These are phyloP conservation scores for Aphidoletes aphidimyza DNA, from an alignment of 2,888 invertebrate genomes.

Conservation along the genomic window DNA sequence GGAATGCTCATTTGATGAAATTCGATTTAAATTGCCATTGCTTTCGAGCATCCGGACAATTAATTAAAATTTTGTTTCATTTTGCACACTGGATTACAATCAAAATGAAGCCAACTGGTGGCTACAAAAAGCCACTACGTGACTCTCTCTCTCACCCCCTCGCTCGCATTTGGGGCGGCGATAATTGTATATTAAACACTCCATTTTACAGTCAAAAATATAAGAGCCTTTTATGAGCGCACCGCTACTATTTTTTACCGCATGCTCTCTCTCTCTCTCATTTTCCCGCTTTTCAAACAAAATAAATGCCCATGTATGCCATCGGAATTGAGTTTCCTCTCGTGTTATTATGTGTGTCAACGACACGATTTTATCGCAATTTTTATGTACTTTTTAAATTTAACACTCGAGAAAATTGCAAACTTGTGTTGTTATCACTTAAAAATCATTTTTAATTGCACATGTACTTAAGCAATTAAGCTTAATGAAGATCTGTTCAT, in stretches of 20 bases:
- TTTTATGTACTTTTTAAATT: conserved; percentile 26
- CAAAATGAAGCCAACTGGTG: no score
- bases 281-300: background rate
- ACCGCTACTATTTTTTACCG: background rate
- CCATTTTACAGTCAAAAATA: background rate
- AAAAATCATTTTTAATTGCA: conserved; percentile 22
- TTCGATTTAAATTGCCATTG: conserved; percentile 17
- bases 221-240: background rate
- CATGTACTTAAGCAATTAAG: conserved; percentile 37
- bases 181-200: conserved; percentile 18
- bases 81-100: background rate
- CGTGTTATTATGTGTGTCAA: background rate
- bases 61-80: conserved; percentile 28
- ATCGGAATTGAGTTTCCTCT: background rate
- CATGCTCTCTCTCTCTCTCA: background rate
- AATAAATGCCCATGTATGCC: background rate
- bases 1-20: background rate
- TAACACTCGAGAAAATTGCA: conserved; percentile 38
- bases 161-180: background rate
- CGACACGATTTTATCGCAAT: conserved; percentile 22
- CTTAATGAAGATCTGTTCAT: conserved; percentile 49
- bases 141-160: no score
- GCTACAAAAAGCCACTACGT: no score
- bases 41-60: conserved; percentile 3
- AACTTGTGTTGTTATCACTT: conserved; percentile 27